phyloP scores from a whole-genome alignment of 2,888 invertebrate genomes.

The Myopa testacea region DNA sequence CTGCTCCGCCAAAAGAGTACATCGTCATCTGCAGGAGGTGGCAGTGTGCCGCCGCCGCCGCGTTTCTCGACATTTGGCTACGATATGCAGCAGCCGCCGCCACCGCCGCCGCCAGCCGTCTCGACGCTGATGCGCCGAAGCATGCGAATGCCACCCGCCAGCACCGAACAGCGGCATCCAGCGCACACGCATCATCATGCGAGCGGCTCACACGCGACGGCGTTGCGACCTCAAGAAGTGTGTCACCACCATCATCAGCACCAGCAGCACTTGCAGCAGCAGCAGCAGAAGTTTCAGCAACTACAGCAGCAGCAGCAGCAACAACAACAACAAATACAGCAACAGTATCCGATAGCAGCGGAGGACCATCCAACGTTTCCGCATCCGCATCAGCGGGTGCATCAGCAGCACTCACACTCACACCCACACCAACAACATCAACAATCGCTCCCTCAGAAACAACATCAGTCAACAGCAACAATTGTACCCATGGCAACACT shows the following conservation, averaged over 20 bases:
- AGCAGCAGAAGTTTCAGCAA: conserved; percentile 48
- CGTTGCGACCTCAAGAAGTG: conserved; percentile 50
- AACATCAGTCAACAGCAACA: conserved; percentile 50
- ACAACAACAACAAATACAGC: conserved; percentile 39
- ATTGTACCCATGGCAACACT: conserved; percentile 42
- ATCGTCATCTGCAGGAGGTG: conserved; percentile 51
- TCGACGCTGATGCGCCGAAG: conserved; percentile 57
- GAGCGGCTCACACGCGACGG: conserved; percentile 42
- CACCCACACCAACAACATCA: conserved; percentile 49
- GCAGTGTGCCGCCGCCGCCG: conserved; percentile 55
- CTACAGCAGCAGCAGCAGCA: conserved; percentile 20
- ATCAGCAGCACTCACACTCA: conserved; percentile 46
- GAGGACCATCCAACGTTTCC: conserved; percentile 44
- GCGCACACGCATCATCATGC: conserved; percentile 51
- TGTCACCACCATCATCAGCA: conserved; percentile 67
- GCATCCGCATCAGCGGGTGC: conserved; percentile 40
- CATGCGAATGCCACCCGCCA: conserved; percentile 49
- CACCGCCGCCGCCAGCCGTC: conserved; percentile 51
- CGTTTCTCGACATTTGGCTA: conserved; percentile 68
- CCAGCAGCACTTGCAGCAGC: conserved; percentile 62
- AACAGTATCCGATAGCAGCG: conserved; percentile 37
- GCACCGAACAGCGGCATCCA: conserved; percentile 56
- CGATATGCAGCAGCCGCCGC: conserved; percentile 52
- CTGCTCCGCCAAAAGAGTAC: conserved; percentile 65
- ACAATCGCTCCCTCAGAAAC: conserved; percentile 49